Conservation (phyloP, 2,113 vertebrate genomes). For the Pholis gunnellus region DNA sequence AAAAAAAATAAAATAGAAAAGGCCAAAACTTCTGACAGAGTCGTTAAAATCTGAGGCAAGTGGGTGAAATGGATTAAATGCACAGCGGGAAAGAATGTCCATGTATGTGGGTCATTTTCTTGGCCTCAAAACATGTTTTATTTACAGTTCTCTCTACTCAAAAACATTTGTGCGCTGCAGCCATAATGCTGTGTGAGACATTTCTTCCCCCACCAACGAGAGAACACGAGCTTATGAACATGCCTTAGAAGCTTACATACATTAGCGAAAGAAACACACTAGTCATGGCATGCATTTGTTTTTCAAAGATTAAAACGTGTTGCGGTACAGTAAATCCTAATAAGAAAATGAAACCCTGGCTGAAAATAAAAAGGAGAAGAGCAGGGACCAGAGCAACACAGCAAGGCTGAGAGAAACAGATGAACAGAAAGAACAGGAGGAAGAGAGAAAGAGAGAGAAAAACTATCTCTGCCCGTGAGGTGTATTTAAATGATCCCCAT, state of each 20-base stretch:
- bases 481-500: conserved; percentile 75
- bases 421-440: conserved; percentile 26
- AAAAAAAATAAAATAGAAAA: conserved; percentile 22
- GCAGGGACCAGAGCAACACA: conserved; percentile 19
- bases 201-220: background rate
- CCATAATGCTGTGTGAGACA: background rate
- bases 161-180: conserved; percentile 1
- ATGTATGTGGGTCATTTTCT: conserved; percentile 34
- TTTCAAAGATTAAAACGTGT: conserved; percentile 41
- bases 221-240: conserved; percentile 17
- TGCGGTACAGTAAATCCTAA: conserved; percentile 39
- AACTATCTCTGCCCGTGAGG: conserved; percentile 60
- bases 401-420: conserved; percentile 25
- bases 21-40: conserved; percentile 37
- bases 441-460: conserved; percentile 22
- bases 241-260: conserved; percentile 37
- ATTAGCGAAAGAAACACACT: conserved; percentile 9
- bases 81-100: conserved; percentile 12
- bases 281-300: conserved; percentile 20
- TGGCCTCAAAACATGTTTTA: conserved; percentile 43
- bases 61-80: conserved; percentile 44
- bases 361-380: conserved; percentile 33
- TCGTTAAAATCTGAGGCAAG: conserved; percentile 53
- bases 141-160: conserved; percentile 28
- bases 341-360: conserved; percentile 38